These are phyloP conservation scores for Myiagra hebetior DNA, from an alignment of 2,113 vertebrate genomes.

Conservation along the genomic window DNA sequence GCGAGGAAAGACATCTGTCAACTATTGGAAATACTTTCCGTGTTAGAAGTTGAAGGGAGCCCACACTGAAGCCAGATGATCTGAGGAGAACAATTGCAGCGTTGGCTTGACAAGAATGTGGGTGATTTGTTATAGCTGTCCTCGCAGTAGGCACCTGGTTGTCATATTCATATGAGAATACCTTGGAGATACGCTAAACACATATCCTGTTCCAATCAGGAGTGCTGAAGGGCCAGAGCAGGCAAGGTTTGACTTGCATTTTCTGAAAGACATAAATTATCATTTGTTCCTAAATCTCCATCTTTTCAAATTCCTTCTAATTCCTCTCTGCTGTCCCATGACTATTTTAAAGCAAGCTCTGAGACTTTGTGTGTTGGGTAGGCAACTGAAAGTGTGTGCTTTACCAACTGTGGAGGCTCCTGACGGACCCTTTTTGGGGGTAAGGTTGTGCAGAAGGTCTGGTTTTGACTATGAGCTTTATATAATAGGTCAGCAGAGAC, in stretches of 20 bases:
- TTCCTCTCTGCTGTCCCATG: not conserved
- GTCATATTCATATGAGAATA: slow-evolving; percentile 51
- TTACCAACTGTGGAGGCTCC: not conserved
- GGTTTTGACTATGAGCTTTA: not conserved
- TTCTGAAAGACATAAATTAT: slow-evolving; percentile 59
- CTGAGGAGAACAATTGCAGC: slow-evolving; percentile 29
- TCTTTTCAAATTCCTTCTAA: slow-evolving; percentile 17
- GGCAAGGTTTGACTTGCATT: slow-evolving; percentile 58
- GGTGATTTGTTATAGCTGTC: slow-evolving; percentile 63
- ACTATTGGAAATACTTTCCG: slow-evolving; percentile 62
- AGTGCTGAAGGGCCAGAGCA: slow-evolving; percentile 39
- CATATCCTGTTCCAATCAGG: slow-evolving; percentile 45
- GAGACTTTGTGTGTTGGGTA: not conserved
- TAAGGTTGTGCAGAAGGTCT: not conserved
- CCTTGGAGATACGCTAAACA: slow-evolving; percentile 53
- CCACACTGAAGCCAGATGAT: slow-evolving; percentile 60
- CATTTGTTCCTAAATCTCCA: not conserved
- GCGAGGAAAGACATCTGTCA: slow-evolving; percentile 70
- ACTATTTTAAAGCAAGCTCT: slow-evolving; percentile 15
- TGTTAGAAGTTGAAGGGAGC: slow-evolving; percentile 33
- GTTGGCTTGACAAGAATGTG: slow-evolving; percentile 57
- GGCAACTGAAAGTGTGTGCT: not conserved
- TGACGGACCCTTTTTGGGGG: not conserved
- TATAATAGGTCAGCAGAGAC: not conserved
- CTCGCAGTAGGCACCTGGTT: slow-evolving; percentile 47